Base-by-base conservation (phyloP, 2,797 vertebrate genomes). In the Lithobates pipiens region DNA sequence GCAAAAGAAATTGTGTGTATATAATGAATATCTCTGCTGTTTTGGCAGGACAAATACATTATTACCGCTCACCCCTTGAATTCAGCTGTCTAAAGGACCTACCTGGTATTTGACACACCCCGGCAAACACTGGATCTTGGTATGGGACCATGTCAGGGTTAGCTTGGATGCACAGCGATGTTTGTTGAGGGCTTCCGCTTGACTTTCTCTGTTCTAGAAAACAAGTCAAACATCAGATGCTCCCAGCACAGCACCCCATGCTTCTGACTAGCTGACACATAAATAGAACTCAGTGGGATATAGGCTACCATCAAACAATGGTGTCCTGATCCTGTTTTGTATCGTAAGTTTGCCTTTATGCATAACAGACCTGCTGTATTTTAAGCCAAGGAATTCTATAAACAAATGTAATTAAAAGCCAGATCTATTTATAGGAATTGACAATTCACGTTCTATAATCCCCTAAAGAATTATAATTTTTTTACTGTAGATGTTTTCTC, bases 231-330 rank as follows among this genome's bases (percentile, higher is more conserved):
- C 65, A 70, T 83, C 65, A 70, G 75, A 46, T 21, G 67, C 76
- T 84, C 67, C 65, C 75, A 77, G 75, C 75, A 77, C 42, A 16
- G 46, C 42, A 77, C 74, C 82, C 75, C 32, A 63, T 82, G 54
- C 5, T 54, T 67, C 63, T 61, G 69, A 54, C 79, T 23, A 77
- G 27, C 70, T 84, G 65, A 71, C 75, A 61, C 61, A 32, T 75
- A 67, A 84, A 77, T 84, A 84, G 67, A 84, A 15, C 75, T 54
- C 67, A 9, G 75, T 46, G 77, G 67, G 82, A 23, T 25, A 50
- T 34, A 42, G 32, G 10, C 82, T 84, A 57, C 36, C 82, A 77
- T 77, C 82, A 63, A 65, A 65, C 74, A 77, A 46, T 36, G 46
- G 25, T 27, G 29, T 67, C 67, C 44, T 84, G 42, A 80, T 80